Evolutionary conservation across 2,888 invertebrate genomes (phyloP).

Genomic region (Augochlorella aurata): DNA sequence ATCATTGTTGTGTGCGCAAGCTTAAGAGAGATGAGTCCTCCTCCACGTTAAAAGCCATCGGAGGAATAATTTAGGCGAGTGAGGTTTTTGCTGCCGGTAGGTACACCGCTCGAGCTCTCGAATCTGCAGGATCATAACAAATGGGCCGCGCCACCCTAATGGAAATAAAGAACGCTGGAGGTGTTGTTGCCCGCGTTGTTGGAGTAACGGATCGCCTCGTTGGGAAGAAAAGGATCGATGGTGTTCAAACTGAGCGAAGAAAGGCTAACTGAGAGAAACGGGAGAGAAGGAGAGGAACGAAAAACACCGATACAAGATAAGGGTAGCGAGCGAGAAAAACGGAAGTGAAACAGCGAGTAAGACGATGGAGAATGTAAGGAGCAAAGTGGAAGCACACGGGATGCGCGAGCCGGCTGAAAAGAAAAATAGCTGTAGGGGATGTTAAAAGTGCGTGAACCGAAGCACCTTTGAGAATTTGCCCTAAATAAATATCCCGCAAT

Average conservation of each 20-base stretch:
- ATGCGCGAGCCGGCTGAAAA: conserved; percentile 39
- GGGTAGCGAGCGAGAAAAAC: conserved; percentile 11
- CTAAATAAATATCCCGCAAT: conserved; percentile 73
- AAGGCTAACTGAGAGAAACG: background rate
- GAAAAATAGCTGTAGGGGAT: conserved; percentile 65
- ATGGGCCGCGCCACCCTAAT: conserved; percentile 67
- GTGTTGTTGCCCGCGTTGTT: conserved; percentile 49
- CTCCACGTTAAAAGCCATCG: conserved; percentile 50
- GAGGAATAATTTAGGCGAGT: conserved; percentile 65
- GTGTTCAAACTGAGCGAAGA: conserved; percentile 32
- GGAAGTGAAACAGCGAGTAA: conserved; percentile 1
- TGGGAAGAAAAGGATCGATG: conserved; percentile 15
- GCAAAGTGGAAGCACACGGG: background rate
- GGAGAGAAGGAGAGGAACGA: background rate
- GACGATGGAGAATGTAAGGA: background rate
- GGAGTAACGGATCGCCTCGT: conserved; percentile 38
- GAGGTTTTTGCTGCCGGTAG: conserved; percentile 58
- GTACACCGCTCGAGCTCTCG: conserved; percentile 17
- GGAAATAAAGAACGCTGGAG: conserved; percentile 67
- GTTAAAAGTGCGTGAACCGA: conserved; percentile 55
- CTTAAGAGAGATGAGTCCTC: conserved; percentile 10
- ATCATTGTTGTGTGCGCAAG: background rate
- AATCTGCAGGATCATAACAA: conserved; percentile 67
- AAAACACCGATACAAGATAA: conserved; percentile 19
- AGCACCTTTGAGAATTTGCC: conserved; percentile 63